These are phyloP conservation scores for Pollachius pollachius DNA, from an alignment of 2,113 vertebrate species.

Conservation along the genomic window DNA sequence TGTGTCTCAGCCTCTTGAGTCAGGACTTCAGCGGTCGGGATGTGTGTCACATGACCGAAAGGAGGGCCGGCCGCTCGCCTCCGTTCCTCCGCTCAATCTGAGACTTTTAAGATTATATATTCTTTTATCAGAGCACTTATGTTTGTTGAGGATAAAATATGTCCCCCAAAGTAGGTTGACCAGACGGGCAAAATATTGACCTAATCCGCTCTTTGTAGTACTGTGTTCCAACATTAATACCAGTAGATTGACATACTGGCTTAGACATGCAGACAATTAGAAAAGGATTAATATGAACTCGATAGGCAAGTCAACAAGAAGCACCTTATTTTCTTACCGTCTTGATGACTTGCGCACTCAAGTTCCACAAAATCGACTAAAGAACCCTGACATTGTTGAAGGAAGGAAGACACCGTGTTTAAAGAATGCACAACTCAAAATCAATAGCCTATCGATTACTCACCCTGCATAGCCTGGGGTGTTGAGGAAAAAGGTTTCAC, in stretches of 20 bases:
- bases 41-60: constrained; percentile 34
- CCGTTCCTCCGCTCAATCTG: constrained; percentile 42
- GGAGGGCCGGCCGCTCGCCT: constrained; percentile 33
- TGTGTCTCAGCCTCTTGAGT: constrained; percentile 14
- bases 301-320: constrained; percentile 67
- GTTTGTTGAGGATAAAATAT: constrained; percentile 52
- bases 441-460: too few species aligned
- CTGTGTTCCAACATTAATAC: constrained; percentile 36
- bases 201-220: constrained; percentile 38
- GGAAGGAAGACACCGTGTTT: constrained; percentile 51
- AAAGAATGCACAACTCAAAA: constrained; percentile 1
- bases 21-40: constrained; percentile 31
- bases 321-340: constrained; percentile 78
- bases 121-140: constrained; percentile 60
- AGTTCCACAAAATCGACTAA: constrained; percentile 62
- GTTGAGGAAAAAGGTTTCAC: too few species aligned
- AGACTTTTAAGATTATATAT: constrained; percentile 39
- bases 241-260: constrained; percentile 39
- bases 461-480: too few species aligned
- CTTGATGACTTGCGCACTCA: constrained; percentile 63
- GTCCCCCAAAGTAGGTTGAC: constrained; percentile 47
- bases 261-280: constrained; percentile 43
- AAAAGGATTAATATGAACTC: constrained; percentile 35
- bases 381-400: constrained; percentile 39
- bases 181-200: constrained; percentile 36